Percentiles rank a stretch among this genome's conserved stretches.
Conservation (phyloP, 2,888 invertebrate genomes). For the Ectemnius lituratus region DNA sequence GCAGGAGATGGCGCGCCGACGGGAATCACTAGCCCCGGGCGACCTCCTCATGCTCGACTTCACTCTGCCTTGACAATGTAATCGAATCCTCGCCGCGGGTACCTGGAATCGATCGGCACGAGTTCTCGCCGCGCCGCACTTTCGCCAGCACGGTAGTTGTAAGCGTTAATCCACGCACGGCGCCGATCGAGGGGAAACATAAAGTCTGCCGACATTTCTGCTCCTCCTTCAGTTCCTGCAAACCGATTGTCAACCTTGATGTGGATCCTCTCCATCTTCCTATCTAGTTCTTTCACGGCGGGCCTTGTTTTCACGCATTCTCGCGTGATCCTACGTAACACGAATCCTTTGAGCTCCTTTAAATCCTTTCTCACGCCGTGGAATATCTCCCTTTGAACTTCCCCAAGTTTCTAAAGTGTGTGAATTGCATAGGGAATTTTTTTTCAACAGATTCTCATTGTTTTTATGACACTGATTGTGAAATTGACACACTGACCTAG, state of each 20-base stretch:
- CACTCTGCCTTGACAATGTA: constrained; percentile 20
- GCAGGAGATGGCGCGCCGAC: constrained; percentile 3
- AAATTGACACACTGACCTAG: constrained; percentile 73
- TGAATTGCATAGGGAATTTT: too few relatives aligned
- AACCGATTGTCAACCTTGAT: neutral
- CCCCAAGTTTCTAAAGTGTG: too few relatives aligned
- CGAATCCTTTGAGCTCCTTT: too few relatives aligned
- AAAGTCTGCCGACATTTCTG: neutral
- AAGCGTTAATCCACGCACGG: neutral
- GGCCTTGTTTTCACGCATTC: neutral
- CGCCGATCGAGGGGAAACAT: constrained; percentile 3
- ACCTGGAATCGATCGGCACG: constrained; percentile 13
- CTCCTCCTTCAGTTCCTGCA: neutral
- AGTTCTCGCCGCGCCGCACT: neutral
- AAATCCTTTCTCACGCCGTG: too few relatives aligned
- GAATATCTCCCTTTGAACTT: too few relatives aligned
- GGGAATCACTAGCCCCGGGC: constrained; percentile 1
- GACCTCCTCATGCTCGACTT: constrained; percentile 8
- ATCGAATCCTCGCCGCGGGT: constrained; percentile 14
- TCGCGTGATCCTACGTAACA: too few relatives aligned
- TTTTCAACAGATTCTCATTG: neutral
- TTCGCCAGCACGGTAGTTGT: neutral
- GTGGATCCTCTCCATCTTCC: neutral
- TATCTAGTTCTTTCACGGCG: neutral
- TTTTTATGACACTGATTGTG: constrained; percentile 16